Percentiles rank a stretch among this genome's conserved stretches.
These are phyloP conservation scores for Calonectris borealis DNA, from an alignment of 2,113 vertebrate genomes.

Conservation along the genomic window DNA sequence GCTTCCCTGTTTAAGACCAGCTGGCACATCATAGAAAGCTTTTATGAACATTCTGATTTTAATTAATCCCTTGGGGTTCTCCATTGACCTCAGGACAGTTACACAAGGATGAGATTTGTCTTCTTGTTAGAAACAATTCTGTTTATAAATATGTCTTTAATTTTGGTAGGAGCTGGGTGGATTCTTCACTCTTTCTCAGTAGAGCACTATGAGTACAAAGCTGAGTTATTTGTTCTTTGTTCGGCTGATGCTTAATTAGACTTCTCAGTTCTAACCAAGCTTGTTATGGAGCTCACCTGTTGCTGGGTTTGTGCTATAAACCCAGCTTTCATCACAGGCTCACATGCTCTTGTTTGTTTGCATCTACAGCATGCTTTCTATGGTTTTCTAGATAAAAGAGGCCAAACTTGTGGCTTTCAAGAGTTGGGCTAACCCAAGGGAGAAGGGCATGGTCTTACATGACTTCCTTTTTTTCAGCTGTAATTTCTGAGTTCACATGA, in stretches of 20 bases:
- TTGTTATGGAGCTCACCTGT: conserved; percentile 25
- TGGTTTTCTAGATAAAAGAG: background rate
- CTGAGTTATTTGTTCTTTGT: background rate
- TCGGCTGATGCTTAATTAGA: background rate
- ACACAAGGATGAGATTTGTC: conserved; percentile 51
- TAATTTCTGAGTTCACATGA: background rate
- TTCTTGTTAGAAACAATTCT: conserved; percentile 52
- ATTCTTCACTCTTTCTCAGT: conserved; percentile 1
- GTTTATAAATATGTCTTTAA: conserved; percentile 54
- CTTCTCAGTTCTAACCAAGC: background rate
- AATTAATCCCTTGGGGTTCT: conserved; percentile 52
- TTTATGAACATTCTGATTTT: conserved; percentile 48
- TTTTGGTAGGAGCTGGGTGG: conserved; percentile 37
- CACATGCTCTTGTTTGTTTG: background rate
- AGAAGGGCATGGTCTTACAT: background rate
- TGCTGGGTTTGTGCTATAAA: background rate
- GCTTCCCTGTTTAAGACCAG: conserved; percentile 42
- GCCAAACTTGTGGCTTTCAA: background rate
- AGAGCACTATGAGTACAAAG: background rate
- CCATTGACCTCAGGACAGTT: conserved; percentile 44
- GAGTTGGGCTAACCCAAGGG: background rate
- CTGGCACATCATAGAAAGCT: conserved; percentile 24
- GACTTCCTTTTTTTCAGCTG: background rate
- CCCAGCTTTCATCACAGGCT: background rate
- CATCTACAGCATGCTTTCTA: background rate